Percentiles rank a stretch among this genome's conserved stretches.
These are phyloP conservation scores for Aricia artaxerxes DNA, from an alignment of 2,888 invertebrate species.

Conservation along the genomic window DNA sequence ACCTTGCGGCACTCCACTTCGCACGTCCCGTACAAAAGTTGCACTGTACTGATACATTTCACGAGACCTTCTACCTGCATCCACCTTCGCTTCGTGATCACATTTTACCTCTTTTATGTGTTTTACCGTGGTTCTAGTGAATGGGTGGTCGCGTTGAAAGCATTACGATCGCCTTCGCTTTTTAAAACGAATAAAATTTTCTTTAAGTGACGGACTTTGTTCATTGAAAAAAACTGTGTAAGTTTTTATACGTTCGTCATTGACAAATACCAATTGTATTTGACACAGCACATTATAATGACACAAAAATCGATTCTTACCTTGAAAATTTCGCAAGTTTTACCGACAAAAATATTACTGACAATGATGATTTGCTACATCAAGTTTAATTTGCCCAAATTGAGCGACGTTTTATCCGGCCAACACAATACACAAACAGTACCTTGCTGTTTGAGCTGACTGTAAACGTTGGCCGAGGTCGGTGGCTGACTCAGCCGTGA, in stretches of 20 bases:
- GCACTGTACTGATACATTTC: constrained; percentile 76
- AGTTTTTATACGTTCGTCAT: neutral
- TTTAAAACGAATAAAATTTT: neutral
- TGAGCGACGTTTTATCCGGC: neutral
- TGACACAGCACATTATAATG: neutral
- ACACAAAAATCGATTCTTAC: neutral
- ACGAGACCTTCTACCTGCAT: constrained; percentile 73
- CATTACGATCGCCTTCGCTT: constrained; percentile 48
- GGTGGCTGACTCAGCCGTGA: constrained; percentile 4
- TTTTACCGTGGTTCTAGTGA: constrained; percentile 47
- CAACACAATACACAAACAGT: constrained; percentile 8
- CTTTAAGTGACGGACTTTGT: neutral
- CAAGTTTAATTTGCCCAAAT: neutral
- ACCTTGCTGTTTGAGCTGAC: constrained; percentile 6
- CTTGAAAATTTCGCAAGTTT: constrained; percentile 16
- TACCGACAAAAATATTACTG: neutral
- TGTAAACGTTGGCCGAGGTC: neutral
- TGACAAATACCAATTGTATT: neutral
- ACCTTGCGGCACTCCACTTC: constrained; percentile 73
- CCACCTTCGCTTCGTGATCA: constrained; percentile 59
- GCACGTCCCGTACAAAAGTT: constrained; percentile 75
- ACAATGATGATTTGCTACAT: neutral
- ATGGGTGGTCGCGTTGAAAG: constrained; percentile 65
- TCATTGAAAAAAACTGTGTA: neutral
- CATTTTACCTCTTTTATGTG: constrained; percentile 51